phyloP scores from a whole-genome alignment of 2,113 vertebrate species.

The Turnix velox region DNA sequence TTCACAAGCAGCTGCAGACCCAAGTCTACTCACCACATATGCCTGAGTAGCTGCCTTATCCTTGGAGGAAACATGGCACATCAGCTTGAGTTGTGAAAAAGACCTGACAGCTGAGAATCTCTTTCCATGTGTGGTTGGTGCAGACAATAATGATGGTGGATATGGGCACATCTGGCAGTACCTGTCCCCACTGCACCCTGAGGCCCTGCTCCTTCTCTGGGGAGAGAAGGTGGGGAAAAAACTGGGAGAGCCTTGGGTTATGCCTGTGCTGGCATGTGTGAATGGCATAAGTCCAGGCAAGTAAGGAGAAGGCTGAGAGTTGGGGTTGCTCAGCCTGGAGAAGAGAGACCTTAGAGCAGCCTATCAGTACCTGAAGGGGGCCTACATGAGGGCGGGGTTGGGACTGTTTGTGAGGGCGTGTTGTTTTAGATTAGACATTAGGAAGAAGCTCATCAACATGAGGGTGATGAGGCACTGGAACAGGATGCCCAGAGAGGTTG shows the following conservation, averaged over 20 bases:
- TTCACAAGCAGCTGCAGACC: background rate
- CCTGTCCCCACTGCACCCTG: background rate
- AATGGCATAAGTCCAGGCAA: background rate
- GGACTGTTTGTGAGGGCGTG: too few species aligned
- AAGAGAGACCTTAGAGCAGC: too few species aligned
- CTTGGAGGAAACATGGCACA: background rate
- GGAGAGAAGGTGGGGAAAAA: background rate
- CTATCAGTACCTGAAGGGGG: too few species aligned
- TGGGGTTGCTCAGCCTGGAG: too few species aligned
- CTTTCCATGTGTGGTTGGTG: background rate
- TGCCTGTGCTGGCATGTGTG: accelerated
- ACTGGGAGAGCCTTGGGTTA: background rate
- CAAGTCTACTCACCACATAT: background rate
- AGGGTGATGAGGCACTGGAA: too few species aligned
- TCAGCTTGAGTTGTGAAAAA: background rate
- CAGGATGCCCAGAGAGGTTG: too few species aligned
- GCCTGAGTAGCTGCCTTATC: background rate
- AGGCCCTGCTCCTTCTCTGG: background rate
- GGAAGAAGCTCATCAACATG: too few species aligned
- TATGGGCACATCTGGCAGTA: background rate
- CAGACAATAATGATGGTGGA: accelerated
- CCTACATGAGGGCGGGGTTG: too few species aligned
- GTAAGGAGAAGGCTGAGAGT: background rate
- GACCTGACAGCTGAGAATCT: background rate
- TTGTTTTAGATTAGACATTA: too few species aligned